phyloP scores from a whole-genome alignment of 2,888 invertebrate genomes.

The Eudemis profundana region DNA sequence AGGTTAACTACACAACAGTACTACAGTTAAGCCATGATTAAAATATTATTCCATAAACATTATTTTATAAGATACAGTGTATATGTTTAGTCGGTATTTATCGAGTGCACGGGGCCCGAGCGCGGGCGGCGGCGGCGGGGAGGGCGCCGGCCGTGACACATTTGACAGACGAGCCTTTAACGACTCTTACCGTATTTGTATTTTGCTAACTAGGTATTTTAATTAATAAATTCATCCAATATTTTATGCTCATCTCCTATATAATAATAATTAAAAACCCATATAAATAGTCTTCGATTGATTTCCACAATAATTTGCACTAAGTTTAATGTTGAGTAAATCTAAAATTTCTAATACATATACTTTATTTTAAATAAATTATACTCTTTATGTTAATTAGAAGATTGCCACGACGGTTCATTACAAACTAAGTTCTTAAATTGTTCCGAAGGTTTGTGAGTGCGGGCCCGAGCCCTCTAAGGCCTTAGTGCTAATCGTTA shows the following conservation, averaged over 20 bases:
- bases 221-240: conserved; percentile 86
- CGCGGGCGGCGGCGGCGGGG: no score
- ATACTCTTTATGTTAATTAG: conserved; percentile 83
- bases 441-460: conserved; percentile 81
- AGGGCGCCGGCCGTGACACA: conserved; percentile 57
- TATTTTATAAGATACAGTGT: conserved; percentile 76
- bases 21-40: conserved; percentile 84
- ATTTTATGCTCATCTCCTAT: conserved; percentile 83
- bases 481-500: conserved; percentile 77
- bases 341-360: conserved; percentile 86
- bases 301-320: conserved; percentile 85
- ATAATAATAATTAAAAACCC: conserved; percentile 85
- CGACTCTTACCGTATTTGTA: conserved; percentile 85
- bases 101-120: conserved; percentile 50
- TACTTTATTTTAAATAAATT: conserved; percentile 84
- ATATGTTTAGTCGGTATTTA: conserved; percentile 77
- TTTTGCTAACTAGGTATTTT: conserved; percentile 85
- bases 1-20: conserved; percentile 83
- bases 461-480: conserved; percentile 68
- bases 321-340: conserved; percentile 84
- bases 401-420: conserved; percentile 81
- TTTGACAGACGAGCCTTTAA: conserved; percentile 83
- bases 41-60: conserved; percentile 81
- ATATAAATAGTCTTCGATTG: conserved; percentile 84
- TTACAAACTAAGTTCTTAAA: conserved; percentile 84